Evolutionary conservation across 1,140 invertebrate genomes (phyloP).

Genomic region (Homalodisca vitripennis): DNA sequence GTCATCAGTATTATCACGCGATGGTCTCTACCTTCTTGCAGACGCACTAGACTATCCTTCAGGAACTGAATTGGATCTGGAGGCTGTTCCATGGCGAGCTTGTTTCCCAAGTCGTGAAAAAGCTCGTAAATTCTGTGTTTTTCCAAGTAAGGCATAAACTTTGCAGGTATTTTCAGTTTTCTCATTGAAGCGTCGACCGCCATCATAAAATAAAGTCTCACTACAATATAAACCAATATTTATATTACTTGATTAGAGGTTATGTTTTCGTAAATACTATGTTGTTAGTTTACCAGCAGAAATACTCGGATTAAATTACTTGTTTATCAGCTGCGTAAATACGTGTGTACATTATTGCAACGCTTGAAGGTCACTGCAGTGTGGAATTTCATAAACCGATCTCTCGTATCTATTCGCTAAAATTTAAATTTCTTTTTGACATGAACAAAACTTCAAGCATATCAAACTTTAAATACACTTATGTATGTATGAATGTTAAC

Average conservation of each 20-base stretch:
- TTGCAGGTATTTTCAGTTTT: slow-evolving; percentile 45
- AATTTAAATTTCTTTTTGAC: too few relatives aligned
- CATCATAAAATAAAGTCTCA: slow-evolving; percentile 3
- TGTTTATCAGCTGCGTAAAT: too few relatives aligned
- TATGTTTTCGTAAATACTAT: not conserved
- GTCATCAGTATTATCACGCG: not conserved
- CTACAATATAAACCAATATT: not conserved
- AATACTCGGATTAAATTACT: too few relatives aligned
- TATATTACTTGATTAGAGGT: not conserved
- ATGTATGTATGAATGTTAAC: too few relatives aligned
- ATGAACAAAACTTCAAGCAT: too few relatives aligned
- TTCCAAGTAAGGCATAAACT: slow-evolving; percentile 53
- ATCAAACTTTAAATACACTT: too few relatives aligned
- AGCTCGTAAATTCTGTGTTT: slow-evolving; percentile 55
- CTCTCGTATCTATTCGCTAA: too few relatives aligned
- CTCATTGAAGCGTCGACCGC: slow-evolving; percentile 44
- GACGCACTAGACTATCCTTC: not conserved
- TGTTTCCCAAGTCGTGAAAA: slow-evolving; percentile 46
- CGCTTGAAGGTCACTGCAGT: too few relatives aligned
- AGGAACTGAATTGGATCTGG: not conserved
- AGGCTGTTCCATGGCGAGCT: not conserved
- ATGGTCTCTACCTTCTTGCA: not conserved
- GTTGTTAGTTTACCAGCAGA: too few relatives aligned
- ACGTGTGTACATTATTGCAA: too few relatives aligned
- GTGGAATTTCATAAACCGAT: too few relatives aligned